Evolutionary conservation across 2,888 invertebrate species (phyloP).

Genomic region (Helobdella robusta): DNA sequence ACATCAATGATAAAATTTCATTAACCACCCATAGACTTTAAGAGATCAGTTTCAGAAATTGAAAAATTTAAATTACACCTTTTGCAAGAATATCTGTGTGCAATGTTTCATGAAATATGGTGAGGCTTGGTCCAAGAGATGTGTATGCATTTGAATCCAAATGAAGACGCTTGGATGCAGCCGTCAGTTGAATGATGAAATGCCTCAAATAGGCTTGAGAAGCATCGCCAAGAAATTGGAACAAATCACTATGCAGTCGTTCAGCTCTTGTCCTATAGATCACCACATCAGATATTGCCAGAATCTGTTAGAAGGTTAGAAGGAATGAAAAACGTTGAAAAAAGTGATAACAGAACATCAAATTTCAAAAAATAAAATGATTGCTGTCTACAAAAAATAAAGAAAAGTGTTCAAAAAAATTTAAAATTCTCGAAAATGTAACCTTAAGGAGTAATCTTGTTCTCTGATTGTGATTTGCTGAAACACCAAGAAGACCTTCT

Average conservation of each 20-base stretch:
- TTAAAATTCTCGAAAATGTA: background rate
- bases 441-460: constrained; percentile 62
- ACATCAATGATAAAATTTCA: too few relatives aligned
- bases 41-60: too few relatives aligned
- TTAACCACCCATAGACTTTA: too few relatives aligned
- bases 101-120: constrained; percentile 70
- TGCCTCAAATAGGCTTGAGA: constrained; percentile 65
- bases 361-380: background rate
- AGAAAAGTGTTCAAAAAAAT: background rate
- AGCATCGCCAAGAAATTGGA: constrained; percentile 64
- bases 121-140: constrained; percentile 63
- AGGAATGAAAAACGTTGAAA: background rate
- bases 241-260: constrained; percentile 66
- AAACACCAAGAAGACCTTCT: constrained; percentile 63
- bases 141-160: constrained; percentile 52
- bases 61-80: constrained; percentile 16
- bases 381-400: background rate
- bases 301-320: constrained; percentile 49
- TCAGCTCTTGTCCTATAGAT: constrained; percentile 68
- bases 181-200: constrained; percentile 55
- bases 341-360: background rate
- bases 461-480: constrained; percentile 58
- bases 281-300: constrained; percentile 72
- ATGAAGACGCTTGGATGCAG: constrained; percentile 51
- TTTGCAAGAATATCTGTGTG: constrained; percentile 59